Evolutionary conservation across 2,797 vertebrate species (phyloP), one percentile per base, ranked within the genome.

Genomic region (Fistularia tabacaria): DNA sequence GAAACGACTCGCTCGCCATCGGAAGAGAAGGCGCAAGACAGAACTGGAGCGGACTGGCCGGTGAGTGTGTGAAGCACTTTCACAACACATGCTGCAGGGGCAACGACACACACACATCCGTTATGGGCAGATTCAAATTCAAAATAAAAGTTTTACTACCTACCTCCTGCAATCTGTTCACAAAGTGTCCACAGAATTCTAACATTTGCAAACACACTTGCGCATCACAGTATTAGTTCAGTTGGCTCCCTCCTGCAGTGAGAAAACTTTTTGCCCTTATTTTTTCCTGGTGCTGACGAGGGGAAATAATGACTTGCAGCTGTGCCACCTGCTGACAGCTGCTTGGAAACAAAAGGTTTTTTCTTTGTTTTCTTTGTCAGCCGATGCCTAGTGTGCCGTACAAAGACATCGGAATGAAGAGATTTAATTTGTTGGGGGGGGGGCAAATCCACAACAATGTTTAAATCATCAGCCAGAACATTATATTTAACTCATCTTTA

Each of bases 1-100:
- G 93, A 94, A 51, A 90, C 89, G 1, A 97, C 51, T 76, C 91
- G 83, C 64, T 91, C 85, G 25, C 93, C 93, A 37, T 97, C 91
- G 41, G 73, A 85, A 1, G 95, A 95, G 83, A 96, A 93, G 0
- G 90, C 88, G 79, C 94, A 96, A 39, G 91, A 87, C 74, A 97
- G 85, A 66, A 96, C 92, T 1, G 94, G 94, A 58, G 93, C 92
- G 11, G 83, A 82, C 70, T 96, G 94, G 50, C 84, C 87, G 48
- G 60, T 84, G 71, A 95, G 72, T 0, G 86, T 88, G 66, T 87
- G 86, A 53, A 90, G 90, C 56, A 84, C 81, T 79, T 85, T 90
- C 81, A 95, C 77, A 71, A 74, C 65, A 76, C 83, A 85, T 64
- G 77, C 95, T 96, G 79, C 25, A 14, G 38, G 46, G 61, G 51